A percentile compares a stretch with the other conserved stretches of the same genome.
Evolutionary conservation across 1,140 invertebrate species (phyloP).

Genomic region (Marisa cornuarietis): DNA sequence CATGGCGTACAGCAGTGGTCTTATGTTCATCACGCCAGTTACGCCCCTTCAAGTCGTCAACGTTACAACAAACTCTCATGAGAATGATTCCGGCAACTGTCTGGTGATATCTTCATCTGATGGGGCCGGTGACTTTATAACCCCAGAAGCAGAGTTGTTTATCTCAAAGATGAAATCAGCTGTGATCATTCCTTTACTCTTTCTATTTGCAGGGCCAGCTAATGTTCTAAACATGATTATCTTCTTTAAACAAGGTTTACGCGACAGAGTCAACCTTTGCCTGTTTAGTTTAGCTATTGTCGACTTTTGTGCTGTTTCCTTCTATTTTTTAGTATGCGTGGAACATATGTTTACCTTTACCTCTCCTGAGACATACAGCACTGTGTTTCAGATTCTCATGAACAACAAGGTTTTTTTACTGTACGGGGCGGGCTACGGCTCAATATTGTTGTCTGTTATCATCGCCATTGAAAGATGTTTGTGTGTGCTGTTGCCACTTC

Average conservation of each 20-base stretch:
- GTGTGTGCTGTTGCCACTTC: neutral
- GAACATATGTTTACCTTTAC: neutral
- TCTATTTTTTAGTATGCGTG: neutral
- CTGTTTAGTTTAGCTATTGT: constrained; percentile 1
- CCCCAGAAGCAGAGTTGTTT: neutral
- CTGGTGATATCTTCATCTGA: too few relatives aligned
- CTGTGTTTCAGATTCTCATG: neutral
- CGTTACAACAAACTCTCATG: too few relatives aligned
- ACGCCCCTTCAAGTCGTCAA: too few relatives aligned
- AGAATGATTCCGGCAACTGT: too few relatives aligned
- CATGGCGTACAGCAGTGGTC: too few relatives aligned
- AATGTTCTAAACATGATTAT: neutral
- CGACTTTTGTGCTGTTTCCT: neutral
- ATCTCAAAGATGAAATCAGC: constrained; percentile 1
- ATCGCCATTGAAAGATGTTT: neutral
- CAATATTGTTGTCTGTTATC: constrained; percentile 1
- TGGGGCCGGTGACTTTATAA: too few relatives aligned
- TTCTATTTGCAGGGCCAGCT: neutral
- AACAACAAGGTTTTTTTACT: neutral
- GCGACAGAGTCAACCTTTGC: neutral
- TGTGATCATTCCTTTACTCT: neutral
- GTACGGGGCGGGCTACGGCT: neutral
- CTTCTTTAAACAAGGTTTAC: neutral
- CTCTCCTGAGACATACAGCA: neutral
- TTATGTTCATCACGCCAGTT: too few relatives aligned